Conservation (phyloP, 2,113 vertebrate genomes). For the Melanerpes formicivorus region DNA sequence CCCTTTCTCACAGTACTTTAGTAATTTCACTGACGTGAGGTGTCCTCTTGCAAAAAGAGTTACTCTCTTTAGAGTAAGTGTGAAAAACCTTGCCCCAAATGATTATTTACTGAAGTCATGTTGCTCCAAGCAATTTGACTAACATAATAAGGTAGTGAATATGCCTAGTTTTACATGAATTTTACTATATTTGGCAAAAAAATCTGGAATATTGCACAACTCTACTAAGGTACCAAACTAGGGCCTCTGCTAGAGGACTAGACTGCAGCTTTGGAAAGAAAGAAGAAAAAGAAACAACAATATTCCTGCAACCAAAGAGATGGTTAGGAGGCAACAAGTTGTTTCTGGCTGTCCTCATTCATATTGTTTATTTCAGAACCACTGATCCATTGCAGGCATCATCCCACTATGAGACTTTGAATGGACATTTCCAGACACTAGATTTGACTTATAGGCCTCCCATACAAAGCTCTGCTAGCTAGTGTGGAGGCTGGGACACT, state of each 20-base stretch:
- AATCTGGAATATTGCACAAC: not conserved
- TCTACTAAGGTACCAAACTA: not conserved
- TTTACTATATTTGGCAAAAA: not conserved
- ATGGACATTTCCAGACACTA: not conserved
- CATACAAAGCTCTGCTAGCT: not conserved
- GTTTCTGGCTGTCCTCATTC: not conserved
- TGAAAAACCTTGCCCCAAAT: not conserved
- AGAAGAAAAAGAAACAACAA: not conserved
- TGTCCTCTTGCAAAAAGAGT: not conserved
- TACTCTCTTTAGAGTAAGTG: not conserved
- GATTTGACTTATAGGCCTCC: not conserved
- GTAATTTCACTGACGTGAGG: not conserved
- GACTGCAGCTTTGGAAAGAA: not conserved
- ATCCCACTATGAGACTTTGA: not conserved
- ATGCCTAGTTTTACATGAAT: not conserved
- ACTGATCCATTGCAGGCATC: not conserved
- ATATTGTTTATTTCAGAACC: not conserved
- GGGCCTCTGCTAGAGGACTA: not conserved
- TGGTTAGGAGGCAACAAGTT: not conserved
- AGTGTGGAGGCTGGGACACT: not conserved
- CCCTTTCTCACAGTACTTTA: not conserved
- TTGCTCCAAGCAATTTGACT: not conserved
- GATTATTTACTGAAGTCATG: not conserved
- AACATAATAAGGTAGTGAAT: not conserved
- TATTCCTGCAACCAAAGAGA: not conserved